Conservation (phyloP, 1,140 invertebrate genomes). For the Drosophila lacteicornis region DNA sequence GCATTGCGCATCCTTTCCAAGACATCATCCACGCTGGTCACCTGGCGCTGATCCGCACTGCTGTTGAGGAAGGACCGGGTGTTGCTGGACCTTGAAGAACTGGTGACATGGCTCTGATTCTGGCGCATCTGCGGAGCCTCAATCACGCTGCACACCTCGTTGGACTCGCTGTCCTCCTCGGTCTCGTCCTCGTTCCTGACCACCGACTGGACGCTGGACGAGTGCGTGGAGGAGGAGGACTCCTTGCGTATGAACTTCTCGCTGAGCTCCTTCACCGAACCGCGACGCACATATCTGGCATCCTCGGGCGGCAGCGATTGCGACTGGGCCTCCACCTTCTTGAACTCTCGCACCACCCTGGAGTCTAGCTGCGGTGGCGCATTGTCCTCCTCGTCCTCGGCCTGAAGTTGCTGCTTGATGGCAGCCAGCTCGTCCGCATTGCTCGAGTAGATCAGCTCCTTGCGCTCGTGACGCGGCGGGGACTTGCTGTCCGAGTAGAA, state of each 20-base stretch:
- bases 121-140: constrained; percentile 77
- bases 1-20: constrained; percentile 90
- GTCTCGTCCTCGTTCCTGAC: constrained; percentile 55
- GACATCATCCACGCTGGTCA: constrained; percentile 90
- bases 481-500: constrained; percentile 88
- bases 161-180: constrained; percentile 75
- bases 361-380: constrained; percentile 49
- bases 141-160: constrained; percentile 71
- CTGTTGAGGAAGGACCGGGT: constrained; percentile 89
- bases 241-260: constrained; percentile 88
- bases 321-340: constrained; percentile 67
- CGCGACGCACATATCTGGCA: constrained; percentile 86
- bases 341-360: constrained; percentile 60
- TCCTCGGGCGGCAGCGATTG: constrained; percentile 29
- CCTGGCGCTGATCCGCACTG: constrained; percentile 86
- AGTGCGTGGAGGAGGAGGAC: constrained; percentile 49
- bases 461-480: constrained; percentile 88
- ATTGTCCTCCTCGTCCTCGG: constrained; percentile 43
- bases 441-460: constrained; percentile 88
- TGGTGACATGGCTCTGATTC: constrained; percentile 59
- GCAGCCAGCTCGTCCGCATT: constrained; percentile 87
- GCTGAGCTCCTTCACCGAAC: constrained; percentile 89
- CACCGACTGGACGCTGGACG: constrained; percentile 24
- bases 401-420: constrained; percentile 57
- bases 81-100: constrained; percentile 48